Base-by-base conservation (phyloP, 2,797 vertebrate species). In the Clarias laeviceps region DNA sequence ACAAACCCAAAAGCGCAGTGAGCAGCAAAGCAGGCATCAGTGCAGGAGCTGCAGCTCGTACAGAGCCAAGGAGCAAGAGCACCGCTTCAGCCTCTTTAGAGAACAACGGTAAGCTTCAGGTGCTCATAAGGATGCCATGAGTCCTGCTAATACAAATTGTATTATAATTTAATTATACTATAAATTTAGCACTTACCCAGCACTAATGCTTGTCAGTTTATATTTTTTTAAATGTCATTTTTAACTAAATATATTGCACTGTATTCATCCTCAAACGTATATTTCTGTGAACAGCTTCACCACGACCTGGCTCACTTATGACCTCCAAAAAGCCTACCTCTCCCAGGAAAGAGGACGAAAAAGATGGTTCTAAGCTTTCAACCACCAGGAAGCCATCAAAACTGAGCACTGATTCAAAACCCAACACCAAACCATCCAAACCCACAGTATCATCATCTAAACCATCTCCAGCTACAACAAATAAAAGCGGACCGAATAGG, bases 291-390 rank as follows among this genome's bases (percentile, higher is more conserved):
- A 62, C 91, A 99, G 97, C 93, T 83, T 89, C 84, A 50, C 64
- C 94, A 74, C 96, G 94, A 87, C 95, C 93, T 50, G 95, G 94
- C 66, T 91, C 94, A 5, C 88, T 94, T 24, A 5, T 86, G 65
- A 95, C 87, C 88, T 90, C 92, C 82, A 87, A 94, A 90, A 99
- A 97, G 93, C 93, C 94, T 54, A 93, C 91, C 24, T 97, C 96
- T 91, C 96, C 96, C 79, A 97, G 94, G 91, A 97, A 96, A 40
- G 97, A 98, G 89, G 95, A 96, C 14, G 15, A 88, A 74, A 95
- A 96, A 91, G 95, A 96, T 40, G 87, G 86, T 76, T 57, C 82
- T 20, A 95, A 93, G 89, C 85, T 89, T 56, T 88, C 91, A 40
- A 72, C 18, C 70, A 2, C 85, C 54, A 89, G 93, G 88, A 93